Evolutionary conservation across 2,113 vertebrate species (phyloP).

Genomic region (Ceyx margarethae): DNA sequence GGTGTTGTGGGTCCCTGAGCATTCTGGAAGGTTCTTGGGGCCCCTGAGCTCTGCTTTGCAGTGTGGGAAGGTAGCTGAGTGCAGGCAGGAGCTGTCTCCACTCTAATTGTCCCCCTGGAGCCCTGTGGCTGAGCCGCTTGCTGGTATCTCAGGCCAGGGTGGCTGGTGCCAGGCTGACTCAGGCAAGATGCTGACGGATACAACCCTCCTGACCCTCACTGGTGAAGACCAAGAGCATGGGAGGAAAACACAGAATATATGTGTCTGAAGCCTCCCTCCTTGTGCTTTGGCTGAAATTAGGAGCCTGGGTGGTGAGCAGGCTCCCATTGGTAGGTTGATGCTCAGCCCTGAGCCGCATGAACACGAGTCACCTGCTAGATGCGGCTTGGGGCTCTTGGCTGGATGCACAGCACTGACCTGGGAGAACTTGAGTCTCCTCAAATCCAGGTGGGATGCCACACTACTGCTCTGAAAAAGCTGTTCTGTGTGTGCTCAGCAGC

Average conservation of each 20-base stretch:
- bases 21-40: background rate
- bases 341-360: background rate
- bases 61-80: background rate
- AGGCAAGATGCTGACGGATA: slow-evolving; percentile 26
- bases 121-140: background rate
- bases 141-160: background rate
- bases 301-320: background rate
- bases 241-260: background rate
- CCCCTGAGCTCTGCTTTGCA: background rate
- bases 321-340: background rate
- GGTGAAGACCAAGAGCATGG: background rate
- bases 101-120: background rate
- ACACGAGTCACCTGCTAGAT: background rate
- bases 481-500: background rate
- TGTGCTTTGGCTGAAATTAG: background rate
- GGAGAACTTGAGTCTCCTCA: background rate
- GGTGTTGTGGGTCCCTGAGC: background rate
- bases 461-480: background rate
- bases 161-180: background rate
- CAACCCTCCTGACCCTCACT: rapidly evolving
- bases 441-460: rapidly evolving
- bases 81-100: slow-evolving; percentile 27
- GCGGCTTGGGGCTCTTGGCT: background rate
- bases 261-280: background rate
- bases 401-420: background rate